These are phyloP conservation scores for Noctua janthina DNA, from an alignment of 2,888 invertebrate genomes.

Conservation along the genomic window DNA sequence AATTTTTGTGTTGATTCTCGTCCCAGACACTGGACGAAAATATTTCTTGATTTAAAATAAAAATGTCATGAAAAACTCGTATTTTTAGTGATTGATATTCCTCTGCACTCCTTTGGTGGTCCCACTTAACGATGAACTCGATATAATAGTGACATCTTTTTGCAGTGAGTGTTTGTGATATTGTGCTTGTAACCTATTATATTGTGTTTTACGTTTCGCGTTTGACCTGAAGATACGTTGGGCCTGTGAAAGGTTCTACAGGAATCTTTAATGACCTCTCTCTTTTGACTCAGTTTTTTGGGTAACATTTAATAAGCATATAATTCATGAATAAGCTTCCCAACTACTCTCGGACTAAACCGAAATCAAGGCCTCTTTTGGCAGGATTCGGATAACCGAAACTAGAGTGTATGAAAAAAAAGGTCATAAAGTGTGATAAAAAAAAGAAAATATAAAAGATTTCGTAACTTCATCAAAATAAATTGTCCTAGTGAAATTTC, in stretches of 20 bases:
- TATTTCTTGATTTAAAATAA: constrained; percentile 10
- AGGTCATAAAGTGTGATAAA: neutral
- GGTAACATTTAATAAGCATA: neutral
- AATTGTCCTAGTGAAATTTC: neutral
- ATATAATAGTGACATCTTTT: constrained; percentile 18
- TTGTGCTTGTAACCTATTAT: constrained; percentile 4
- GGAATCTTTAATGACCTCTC: neutral
- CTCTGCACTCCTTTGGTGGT: neutral
- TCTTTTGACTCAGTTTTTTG: neutral
- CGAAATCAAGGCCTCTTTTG: neutral
- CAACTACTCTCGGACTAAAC: neutral
- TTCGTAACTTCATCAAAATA: neutral
- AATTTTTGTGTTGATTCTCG: neutral
- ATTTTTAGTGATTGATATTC: constrained; percentile 13
- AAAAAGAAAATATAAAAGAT: neutral
- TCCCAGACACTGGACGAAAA: neutral
- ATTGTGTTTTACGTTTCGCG: neutral
- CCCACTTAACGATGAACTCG: neutral
- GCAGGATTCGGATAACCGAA: neutral
- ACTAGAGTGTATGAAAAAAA: too few relatives aligned
- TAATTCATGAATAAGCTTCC: neutral
- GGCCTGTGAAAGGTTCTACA: neutral
- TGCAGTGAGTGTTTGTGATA: constrained; percentile 4
- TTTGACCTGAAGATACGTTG: constrained; percentile 1
- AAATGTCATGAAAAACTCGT: constrained; percentile 1